Conservation (phyloP, 2,888 invertebrate species). For the Nemotelus pantherinus region DNA sequence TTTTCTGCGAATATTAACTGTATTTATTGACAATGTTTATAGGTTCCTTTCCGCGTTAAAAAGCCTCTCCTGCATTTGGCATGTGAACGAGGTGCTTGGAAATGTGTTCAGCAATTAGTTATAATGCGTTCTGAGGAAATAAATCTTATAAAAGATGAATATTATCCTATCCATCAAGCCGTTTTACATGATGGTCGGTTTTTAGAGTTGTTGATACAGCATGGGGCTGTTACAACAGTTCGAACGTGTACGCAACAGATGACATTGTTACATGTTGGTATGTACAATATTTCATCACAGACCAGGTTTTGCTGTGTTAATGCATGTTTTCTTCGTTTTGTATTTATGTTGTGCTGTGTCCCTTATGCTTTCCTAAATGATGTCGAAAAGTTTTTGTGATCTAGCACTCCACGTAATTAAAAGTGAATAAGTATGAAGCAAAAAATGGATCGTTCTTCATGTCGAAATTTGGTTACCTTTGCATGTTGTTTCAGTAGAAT, state of each 20-base stretch:
- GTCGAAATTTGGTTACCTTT: too few relatives aligned
- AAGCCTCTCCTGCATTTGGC: conserved; percentile 75
- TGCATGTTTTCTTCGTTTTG: not conserved
- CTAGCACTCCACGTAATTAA: too few relatives aligned
- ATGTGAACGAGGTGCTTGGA: conserved; percentile 77
- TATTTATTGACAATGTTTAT: conserved; percentile 24
- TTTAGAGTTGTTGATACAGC: conserved; percentile 71
- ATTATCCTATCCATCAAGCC: conserved; percentile 81
- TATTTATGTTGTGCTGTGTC: not conserved
- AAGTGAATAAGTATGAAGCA: too few relatives aligned
- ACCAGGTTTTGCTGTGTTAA: not conserved
- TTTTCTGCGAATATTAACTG: not conserved
- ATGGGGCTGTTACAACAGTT: conserved; percentile 77
- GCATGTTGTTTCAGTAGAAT: too few relatives aligned
- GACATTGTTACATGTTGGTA: conserved; percentile 73
- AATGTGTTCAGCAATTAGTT: conserved; percentile 75
- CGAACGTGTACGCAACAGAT: conserved; percentile 77
- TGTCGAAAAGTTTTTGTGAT: too few relatives aligned
- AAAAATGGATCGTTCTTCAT: too few relatives aligned
- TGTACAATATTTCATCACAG: not conserved
- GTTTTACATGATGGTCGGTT: conserved; percentile 78
- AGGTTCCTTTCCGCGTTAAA: conserved; percentile 68
- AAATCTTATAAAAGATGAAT: conserved; percentile 77
- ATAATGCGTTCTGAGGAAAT: conserved; percentile 74
- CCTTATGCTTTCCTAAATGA: too few relatives aligned